A percentile compares a stretch with the other conserved stretches of the same genome.
phyloP scores from a whole-genome alignment of 2,113 vertebrate genomes.

The Pelecanoides urinatrix region DNA sequence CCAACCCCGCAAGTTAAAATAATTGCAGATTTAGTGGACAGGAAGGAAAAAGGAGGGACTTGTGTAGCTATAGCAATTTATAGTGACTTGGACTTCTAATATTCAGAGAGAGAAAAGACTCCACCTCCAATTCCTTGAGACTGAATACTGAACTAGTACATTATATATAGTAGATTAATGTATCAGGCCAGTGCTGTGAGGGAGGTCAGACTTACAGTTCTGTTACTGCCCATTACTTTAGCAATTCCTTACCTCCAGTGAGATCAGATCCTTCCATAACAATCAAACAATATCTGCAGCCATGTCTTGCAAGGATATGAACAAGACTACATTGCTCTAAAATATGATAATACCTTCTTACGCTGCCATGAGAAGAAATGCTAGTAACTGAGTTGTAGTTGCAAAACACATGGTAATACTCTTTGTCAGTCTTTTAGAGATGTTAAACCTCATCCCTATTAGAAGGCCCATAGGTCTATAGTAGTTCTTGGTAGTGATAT shows the following conservation, averaged over 20 bases:
- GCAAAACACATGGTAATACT: neutral
- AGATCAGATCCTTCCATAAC: neutral
- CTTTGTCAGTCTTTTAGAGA: neutral
- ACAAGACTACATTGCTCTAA: neutral
- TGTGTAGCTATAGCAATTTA: neutral
- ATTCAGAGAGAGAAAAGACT: neutral
- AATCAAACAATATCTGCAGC: neutral
- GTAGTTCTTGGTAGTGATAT: neutral
- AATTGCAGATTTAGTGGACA: neutral
- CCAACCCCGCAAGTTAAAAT: neutral
- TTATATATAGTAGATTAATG: neutral
- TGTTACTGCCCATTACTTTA: neutral
- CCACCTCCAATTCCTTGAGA: neutral
- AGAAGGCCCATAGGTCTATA: neutral
- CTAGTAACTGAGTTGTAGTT: neutral
- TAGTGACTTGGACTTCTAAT: neutral
- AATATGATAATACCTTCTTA: neutral
- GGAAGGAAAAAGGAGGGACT: neutral
- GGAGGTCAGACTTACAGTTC: neutral
- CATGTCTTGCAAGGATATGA: neutral
- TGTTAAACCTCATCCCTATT: neutral
- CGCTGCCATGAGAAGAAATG: neutral
- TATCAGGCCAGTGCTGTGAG: neutral
- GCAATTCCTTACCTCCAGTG: neutral
- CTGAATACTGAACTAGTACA: neutral